Base-by-base conservation (phyloP, 2,797 vertebrate genomes). In the Enteromius viviparus region DNA sequence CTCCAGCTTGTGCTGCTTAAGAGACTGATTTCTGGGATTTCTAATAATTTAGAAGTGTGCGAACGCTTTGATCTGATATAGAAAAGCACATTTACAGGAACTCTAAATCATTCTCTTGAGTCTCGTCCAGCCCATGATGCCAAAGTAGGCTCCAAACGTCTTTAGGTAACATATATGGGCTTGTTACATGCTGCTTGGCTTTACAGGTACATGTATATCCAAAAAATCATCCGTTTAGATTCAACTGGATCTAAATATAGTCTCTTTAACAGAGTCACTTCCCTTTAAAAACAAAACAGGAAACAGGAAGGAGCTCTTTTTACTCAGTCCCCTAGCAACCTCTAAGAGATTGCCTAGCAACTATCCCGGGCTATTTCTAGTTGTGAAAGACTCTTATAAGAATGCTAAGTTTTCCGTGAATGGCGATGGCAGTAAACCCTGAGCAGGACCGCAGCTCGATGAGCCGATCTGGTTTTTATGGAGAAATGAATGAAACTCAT, bases 391-490 rank as follows among this genome's bases (percentile, higher is more conserved):
- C 6, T 21, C 72, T 81, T 47, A 77, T 64, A 77, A 58, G 60
- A 66, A 40, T 55, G 70, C 60, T 68, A 15, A 11, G 32, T 58
- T 55, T 49, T 74, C 21, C 21, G 37, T 51, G 69, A 74, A 47
- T 47, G 69, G 26, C 19, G 49, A 29, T 14, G 15, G 10, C 21
- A 80, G 15, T 42, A 81, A 81, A 55, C 40, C 7, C 34, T 3
- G 49, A 55, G 68, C 68, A 21, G 17, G 51, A 60, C 65, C 37
- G 3, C 42, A 12, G 45, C 75, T 53, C 26, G 29, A 53, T 74
- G 70, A 47, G 72, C 42, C 26, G 66, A 82, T 87, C 83, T 87
- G 86, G 80, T 70, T 88, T 86, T 70, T 79, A 86, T 88, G 23
- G 2, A 9, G 72, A 69, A 19, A 47, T 81, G 72, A 86, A 74